Conservation (phyloP, 1,140 invertebrate genomes). For the Drosophila subobscura region DNA sequence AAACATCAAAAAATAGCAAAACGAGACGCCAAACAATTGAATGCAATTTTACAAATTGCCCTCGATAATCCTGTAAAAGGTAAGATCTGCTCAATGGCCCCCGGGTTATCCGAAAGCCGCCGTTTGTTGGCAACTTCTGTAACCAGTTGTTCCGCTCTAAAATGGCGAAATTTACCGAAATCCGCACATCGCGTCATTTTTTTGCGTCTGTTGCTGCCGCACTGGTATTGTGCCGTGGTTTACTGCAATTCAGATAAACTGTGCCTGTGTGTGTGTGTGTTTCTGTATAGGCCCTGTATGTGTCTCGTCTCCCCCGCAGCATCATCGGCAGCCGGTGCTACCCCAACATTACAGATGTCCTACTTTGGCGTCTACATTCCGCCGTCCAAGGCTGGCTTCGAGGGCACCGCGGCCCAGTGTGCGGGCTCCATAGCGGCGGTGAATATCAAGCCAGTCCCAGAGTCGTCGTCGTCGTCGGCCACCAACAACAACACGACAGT, state of each 20-base stretch:
- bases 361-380: constrained; percentile 69
- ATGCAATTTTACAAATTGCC: too few relatives aligned
- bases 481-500: neutral
- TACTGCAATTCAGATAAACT: too few relatives aligned
- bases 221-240: too few relatives aligned
- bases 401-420: constrained; percentile 47
- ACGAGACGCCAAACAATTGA: too few relatives aligned
- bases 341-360: constrained; percentile 38
- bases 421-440: constrained; percentile 64
- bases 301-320: constrained; percentile 4
- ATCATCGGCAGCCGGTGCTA: constrained; percentile 1
- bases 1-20: too few relatives aligned
- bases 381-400: constrained; percentile 63
- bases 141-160: too few relatives aligned
- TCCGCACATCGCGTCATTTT: neutral
- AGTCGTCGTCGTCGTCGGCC: neutral
- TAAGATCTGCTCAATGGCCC: too few relatives aligned
- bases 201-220: constrained; percentile 5
- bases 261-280: neutral
- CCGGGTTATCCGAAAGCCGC: too few relatives aligned
- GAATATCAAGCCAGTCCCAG: constrained; percentile 31
- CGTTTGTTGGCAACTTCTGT: too few relatives aligned
- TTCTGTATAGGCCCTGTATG: neutral
- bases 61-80: too few relatives aligned
- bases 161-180: too few relatives aligned